Percentiles rank a stretch among this genome's conserved stretches.
phyloP scores from a whole-genome alignment of 1,140 invertebrate species.

The Drosophila nigromelanica region DNA sequence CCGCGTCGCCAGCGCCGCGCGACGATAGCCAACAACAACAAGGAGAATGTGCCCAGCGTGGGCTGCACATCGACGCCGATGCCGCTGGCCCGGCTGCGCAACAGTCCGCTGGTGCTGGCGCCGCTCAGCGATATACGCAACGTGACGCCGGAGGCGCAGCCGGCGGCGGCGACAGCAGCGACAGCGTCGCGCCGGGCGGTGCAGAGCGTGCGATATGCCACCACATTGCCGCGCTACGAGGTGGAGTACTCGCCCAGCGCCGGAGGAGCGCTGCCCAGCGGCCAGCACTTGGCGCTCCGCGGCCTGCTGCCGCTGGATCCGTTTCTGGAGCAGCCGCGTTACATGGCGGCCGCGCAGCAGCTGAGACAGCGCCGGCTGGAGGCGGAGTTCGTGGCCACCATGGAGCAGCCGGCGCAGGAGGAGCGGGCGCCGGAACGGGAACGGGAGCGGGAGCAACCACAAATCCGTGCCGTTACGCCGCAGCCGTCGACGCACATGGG shows the following conservation, averaged over 20 bases:
- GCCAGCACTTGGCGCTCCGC: conserved; percentile 70
- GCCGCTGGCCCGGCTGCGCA: conserved; percentile 49
- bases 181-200: conserved; percentile 29
- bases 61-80: conserved; percentile 72
- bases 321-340: conserved; percentile 72
- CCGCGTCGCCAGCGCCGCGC: conserved; percentile 47
- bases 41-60: conserved; percentile 57
- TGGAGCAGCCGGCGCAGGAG: conserved; percentile 30
- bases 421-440: background rate
- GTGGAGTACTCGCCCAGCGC: conserved; percentile 77
- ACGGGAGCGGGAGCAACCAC: background rate
- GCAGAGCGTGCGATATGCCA: conserved; percentile 63
- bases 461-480: conserved; percentile 35
- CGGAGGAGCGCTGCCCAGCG: conserved; percentile 44
- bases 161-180: background rate
- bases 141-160: conserved; percentile 56
- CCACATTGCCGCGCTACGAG: conserved; percentile 69
- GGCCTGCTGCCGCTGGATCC: conserved; percentile 70
- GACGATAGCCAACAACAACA: conserved; percentile 49
- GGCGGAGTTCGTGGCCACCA: conserved; percentile 59
- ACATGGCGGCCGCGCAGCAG: conserved; percentile 48
- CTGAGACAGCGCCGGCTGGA: conserved; percentile 67
- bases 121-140: conserved; percentile 76
- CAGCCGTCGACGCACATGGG: conserved; percentile 73
- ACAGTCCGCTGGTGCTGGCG: conserved; percentile 72